Conservation (phyloP, 1,140 invertebrate genomes). For the Rhizoglyphus robini region DNA sequence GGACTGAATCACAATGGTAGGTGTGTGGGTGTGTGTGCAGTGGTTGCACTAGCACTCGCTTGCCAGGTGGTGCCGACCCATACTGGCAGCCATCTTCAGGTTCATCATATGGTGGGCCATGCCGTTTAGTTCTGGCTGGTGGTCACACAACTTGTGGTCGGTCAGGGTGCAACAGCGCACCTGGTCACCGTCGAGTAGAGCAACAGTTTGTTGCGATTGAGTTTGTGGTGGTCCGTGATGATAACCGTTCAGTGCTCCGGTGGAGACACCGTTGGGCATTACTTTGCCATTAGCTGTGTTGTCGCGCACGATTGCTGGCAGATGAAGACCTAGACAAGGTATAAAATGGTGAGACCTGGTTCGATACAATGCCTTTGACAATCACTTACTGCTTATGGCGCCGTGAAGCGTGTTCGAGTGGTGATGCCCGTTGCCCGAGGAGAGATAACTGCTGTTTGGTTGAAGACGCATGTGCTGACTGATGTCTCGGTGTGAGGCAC, state of each 20-base stretch:
- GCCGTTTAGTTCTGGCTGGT: not conserved
- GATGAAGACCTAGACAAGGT: slow-evolving; percentile 12
- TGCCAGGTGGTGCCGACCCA: not conserved
- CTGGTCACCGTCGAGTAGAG: slow-evolving; percentile 12
- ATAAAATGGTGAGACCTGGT: not conserved
- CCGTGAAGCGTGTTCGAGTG: not conserved
- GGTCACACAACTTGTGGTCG: slow-evolving; percentile 18
- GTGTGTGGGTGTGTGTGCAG: too few relatives aligned
- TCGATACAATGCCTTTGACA: not conserved
- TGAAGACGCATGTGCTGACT: slow-evolving; percentile 1
- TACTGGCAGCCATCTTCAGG: not conserved
- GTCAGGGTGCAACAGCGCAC: slow-evolving; percentile 15
- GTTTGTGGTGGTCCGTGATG: not conserved
- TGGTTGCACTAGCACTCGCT: slow-evolving; percentile 17
- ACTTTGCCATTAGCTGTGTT: slow-evolving; percentile 7
- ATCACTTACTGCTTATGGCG: slow-evolving; percentile 7
- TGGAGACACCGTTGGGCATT: not conserved
- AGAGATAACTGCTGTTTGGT: slow-evolving; percentile 6
- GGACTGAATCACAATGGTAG: too few relatives aligned
- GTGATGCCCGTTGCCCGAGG: not conserved
- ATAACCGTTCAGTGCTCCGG: not conserved
- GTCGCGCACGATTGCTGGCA: slow-evolving; percentile 14
- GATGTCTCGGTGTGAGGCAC: not conserved
- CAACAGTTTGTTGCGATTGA: slow-evolving; percentile 8
- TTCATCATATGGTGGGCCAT: slow-evolving; percentile 1